These are phyloP conservation scores for Halocynthia aurantium DNA, from an alignment of 23 tunicate species.

Conservation along the genomic window DNA sequence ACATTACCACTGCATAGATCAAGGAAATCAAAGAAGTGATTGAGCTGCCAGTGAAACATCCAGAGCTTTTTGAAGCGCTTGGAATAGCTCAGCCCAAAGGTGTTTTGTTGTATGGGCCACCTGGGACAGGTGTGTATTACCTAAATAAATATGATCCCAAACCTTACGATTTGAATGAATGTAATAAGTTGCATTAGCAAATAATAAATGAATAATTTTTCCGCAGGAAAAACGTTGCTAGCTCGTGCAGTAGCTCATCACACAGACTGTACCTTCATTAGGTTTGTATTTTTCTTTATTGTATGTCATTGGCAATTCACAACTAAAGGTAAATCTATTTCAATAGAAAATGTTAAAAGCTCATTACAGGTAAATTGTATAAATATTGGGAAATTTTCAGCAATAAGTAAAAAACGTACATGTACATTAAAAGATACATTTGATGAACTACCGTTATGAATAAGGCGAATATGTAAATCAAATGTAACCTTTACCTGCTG, in stretches of 20 bases:
- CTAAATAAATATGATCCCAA: not conserved
- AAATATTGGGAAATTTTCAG: too few relatives aligned
- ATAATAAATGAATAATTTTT: not conserved
- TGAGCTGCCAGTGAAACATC: conserved; percentile 96
- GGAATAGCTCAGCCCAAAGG: conserved; percentile 99
- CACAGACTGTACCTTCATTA: conserved; percentile 94
- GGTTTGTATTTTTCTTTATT: conserved; percentile 9
- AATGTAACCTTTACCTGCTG: too few relatives aligned
- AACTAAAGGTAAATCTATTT: too few relatives aligned
- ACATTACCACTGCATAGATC: conserved; percentile 21
- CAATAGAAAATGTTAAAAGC: too few relatives aligned
- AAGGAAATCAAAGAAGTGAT: conserved; percentile 97
- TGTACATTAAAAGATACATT: too few relatives aligned
- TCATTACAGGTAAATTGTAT: too few relatives aligned
- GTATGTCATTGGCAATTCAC: too few relatives aligned
- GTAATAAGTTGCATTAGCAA: not conserved
- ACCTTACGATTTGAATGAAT: not conserved
- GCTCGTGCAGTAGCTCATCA: conserved; percentile 99
- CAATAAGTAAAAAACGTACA: too few relatives aligned
- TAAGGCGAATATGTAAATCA: too few relatives aligned
- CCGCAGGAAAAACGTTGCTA: conserved; percentile 72
- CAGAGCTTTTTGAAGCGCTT: conserved; percentile 94
- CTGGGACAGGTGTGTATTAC: conserved; percentile 58
- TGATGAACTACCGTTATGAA: too few relatives aligned
- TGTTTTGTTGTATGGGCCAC: conserved; percentile 90